These are phyloP conservation scores for Himalopsyche tibetana DNA, from an alignment of 2,888 invertebrate genomes.

Conservation along the genomic window DNA sequence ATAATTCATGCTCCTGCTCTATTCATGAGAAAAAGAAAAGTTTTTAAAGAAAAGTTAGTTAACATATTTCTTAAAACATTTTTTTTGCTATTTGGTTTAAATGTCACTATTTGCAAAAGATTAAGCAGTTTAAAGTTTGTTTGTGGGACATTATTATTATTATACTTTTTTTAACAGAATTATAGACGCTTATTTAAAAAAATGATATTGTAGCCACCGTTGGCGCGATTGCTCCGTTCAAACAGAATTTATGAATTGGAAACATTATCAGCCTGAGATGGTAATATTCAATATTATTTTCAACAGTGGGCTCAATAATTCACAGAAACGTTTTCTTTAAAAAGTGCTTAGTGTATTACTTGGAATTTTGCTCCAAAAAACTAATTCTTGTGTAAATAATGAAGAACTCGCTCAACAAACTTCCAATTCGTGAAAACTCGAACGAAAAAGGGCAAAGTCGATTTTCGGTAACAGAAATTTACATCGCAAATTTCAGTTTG, in stretches of 20 bases:
- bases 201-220: neutral
- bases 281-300: conserved; percentile 23
- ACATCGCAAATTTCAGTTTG: neutral
- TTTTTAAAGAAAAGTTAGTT: neutral
- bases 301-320: neutral
- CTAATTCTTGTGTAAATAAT: conserved; percentile 36
- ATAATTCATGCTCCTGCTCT: neutral
- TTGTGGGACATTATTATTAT: neutral
- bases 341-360: conserved; percentile 35
- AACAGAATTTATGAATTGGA: conserved; percentile 30
- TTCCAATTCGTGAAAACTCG: neutral
- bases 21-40: too few species aligned
- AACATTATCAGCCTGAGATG: neutral
- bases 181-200: neutral
- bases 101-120: neutral
- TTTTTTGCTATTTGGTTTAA: too few species aligned
- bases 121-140: neutral
- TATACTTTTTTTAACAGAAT: neutral
- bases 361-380: neutral
- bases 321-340: conserved; percentile 20
- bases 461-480: neutral
- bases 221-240: neutral
- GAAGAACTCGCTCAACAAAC: conserved; percentile 24
- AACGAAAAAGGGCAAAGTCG: neutral
- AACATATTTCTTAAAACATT: neutral